These are phyloP conservation scores for Sylvietta virens DNA, from an alignment of 2,113 vertebrate genomes.

Conservation along the genomic window DNA sequence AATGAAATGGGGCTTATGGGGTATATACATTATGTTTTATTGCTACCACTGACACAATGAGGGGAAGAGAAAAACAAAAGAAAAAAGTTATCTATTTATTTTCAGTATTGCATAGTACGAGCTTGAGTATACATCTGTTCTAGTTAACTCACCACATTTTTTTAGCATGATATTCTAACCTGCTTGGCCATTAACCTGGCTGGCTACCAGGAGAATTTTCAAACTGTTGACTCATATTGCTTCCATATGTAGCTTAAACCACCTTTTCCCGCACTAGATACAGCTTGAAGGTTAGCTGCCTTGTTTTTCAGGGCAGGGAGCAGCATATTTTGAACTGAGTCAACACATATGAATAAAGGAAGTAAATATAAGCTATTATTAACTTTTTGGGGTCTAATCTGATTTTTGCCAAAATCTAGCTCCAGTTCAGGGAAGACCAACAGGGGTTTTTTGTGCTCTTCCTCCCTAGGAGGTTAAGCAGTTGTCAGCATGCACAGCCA, in stretches of 20 bases:
- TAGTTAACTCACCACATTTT: slow-evolving; percentile 42
- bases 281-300: background rate
- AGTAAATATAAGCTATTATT: background rate
- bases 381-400: background rate
- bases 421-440: background rate
- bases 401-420: background rate
- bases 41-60: background rate
- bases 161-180: slow-evolving; percentile 33
- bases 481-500: background rate
- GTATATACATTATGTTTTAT: background rate
- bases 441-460: background rate
- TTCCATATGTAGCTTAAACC: slow-evolving; percentile 47
- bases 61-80: background rate
- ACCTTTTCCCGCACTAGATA: slow-evolving; percentile 46
- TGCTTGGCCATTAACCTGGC: slow-evolving; percentile 54
- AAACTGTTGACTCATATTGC: slow-evolving; percentile 57
- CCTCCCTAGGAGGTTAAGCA: background rate
- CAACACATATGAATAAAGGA: background rate
- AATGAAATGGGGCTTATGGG: background rate
- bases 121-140: background rate
- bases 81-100: background rate
- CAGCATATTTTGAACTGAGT: slow-evolving; percentile 49
- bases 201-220: slow-evolving; percentile 54
- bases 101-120: background rate
- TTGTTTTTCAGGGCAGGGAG: slow-evolving; percentile 35